Evolutionary conservation across 1,140 invertebrate genomes (phyloP), one percentile per base, ranked within the genome.

Genomic region (Drosophila repletoides): DNA sequence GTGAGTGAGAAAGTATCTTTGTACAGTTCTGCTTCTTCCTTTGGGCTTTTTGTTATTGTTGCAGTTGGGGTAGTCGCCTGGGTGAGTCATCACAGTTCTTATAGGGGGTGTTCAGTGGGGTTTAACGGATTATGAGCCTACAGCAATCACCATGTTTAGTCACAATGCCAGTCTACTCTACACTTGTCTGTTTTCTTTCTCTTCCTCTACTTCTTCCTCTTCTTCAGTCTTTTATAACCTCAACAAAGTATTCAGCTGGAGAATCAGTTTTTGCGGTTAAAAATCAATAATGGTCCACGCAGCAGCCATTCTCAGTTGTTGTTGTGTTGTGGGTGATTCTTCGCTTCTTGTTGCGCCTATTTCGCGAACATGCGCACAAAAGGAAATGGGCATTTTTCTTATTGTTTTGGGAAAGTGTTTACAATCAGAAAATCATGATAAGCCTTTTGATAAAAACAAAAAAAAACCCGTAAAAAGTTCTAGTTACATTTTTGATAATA

Each of bases 221-320:
- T 31, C 9, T 48, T 12, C 17, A 40, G 14, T 10, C 21, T n/a
- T n/a, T 10, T 29, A 7, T 52, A 3, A 10, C 34, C 10, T 29
- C 6, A n/a, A 52, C n/a, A 21, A 7, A 17, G 7, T n/a, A 12
- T 24, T 43, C 3, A 19, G 10, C 21, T 43, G 15, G 10, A 7
- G 14, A 5, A 19, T 24, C 24, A 24, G 6, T 41, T 31, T 29
- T 17, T 29, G 24, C 14, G 41, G 40, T n/a, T 56, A 69, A 64
- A 69, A 69, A 69, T 69, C 66, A 43, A 69, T 69, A 69, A 49
- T 26, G 66, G 66, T 69, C 66, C 66, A 56, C 29, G 46, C 17
- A 34, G 28, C 36, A 49, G 36, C 6, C 55, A 43, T n/a, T 22
- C 34, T 38, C 43, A 49, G 21, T 15, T 34, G 34, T 17, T 7